Base-by-base conservation (phyloP, 2,113 vertebrate species). In the Centropus bengalensis region DNA sequence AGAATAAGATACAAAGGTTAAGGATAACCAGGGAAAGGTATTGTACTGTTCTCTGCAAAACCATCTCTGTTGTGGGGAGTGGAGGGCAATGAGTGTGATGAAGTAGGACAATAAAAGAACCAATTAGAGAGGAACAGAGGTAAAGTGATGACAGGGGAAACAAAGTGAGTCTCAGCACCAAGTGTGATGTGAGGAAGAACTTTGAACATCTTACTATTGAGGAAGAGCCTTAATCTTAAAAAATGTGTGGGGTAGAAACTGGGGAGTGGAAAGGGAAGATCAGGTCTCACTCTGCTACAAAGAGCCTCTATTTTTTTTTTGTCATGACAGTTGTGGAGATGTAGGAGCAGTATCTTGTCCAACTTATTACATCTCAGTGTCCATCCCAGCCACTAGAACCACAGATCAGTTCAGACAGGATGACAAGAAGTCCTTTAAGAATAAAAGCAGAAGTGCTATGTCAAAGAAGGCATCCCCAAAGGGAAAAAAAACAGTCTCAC, bases 21-120 rank as follows among this genome's bases (percentile, higher is more conserved):
- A 90, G 47, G 56, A 56, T 30, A 70, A 56, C 49, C 36, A 58
- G 86, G 59, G 59, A 45, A 63, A 91, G 79, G 10, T 45, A 20
- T 80, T 49, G 51, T 54, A 11, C 9, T n/a, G 20, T 63, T 89
- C 15, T 36, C 36, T 36, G 7, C 36, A 36, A 36, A 7, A 36
- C 36, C 36, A 36, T 36, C 36, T 36, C 36, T 36, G 36, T 36
- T 36, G 36, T 36, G 36, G 36, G 36, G 36, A 36, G 36, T 7
- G 36, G 36, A 28, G 14, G 32, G 17, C 1, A 5, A 47, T 0
- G 21, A 74, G 21, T 0, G 0, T n/a, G 75, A 38, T 70, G 42
- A 86, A 14, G 28, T 9, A 18, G 63, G 36, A 75, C 89, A 82
- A 82, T 12, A 89, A 74, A 82, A 26, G 27, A 75, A 60, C 6